A percentile compares a stretch with the other conserved stretches of the same genome.
phyloP scores from a whole-genome alignment of 2,888 invertebrate genomes.

The Neoascia interrupta region DNA sequence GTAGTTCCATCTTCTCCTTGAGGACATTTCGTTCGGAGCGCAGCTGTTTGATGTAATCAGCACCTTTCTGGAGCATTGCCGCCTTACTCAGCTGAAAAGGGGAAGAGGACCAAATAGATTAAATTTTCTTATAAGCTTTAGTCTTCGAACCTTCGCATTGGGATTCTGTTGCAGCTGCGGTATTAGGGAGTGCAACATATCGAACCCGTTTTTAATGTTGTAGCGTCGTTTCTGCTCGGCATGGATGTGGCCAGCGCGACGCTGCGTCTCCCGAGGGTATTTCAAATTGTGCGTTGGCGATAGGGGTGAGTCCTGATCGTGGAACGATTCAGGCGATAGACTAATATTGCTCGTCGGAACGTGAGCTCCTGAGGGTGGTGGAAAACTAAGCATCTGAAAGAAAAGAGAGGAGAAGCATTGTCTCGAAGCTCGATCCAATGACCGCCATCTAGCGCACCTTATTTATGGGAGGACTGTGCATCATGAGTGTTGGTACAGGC shows the following conservation, averaged over 20 bases:
- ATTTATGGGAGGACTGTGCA: conserved; percentile 76
- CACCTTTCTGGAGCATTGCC: conserved; percentile 97
- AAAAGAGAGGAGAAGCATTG: not conserved
- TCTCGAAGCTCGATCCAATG: not conserved
- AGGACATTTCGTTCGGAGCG: conserved; percentile 91
- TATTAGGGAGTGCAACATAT: conserved; percentile 94
- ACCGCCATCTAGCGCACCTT: conserved; percentile 66
- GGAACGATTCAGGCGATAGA: conserved; percentile 78
- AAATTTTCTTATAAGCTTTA: not conserved
- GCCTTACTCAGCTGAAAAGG: conserved; percentile 90
- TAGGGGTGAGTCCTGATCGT: conserved; percentile 81
- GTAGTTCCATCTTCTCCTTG: conserved; percentile 93
- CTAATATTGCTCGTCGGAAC: conserved; percentile 71
- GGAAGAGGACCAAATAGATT: not conserved
- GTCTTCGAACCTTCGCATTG: conserved; percentile 87
- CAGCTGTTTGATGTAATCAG: conserved; percentile 95
- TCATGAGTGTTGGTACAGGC: conserved; percentile 72
- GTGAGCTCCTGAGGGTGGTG: conserved; percentile 71
- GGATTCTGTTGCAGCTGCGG: conserved; percentile 95
- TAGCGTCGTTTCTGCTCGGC: conserved; percentile 97
- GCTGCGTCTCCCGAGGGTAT: conserved; percentile 83
- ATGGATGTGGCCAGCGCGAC: conserved; percentile 94
- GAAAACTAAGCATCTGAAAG: conserved; percentile 75
- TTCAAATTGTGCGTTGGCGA: conserved; percentile 81
- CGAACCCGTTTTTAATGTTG: conserved; percentile 98